Evolutionary conservation across 30 jellyfish, hydroid and myxozoan species (phyloP), one percentile per base, ranked within the genome.

Genomic region (Catostylus mosaicus): DNA sequence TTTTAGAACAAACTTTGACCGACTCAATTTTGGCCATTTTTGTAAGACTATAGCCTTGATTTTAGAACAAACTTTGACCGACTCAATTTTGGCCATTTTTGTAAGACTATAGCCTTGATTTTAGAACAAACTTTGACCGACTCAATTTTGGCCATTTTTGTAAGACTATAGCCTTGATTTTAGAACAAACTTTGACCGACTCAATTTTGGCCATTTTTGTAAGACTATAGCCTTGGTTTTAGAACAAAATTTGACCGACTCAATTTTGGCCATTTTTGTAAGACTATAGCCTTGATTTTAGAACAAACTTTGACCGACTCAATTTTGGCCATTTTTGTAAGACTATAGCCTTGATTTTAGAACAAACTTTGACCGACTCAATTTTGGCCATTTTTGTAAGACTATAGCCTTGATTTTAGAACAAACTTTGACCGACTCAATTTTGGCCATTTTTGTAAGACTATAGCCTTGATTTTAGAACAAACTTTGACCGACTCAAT

Each of bases 31-130:
- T 40, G 54, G 54, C 54, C 54, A 40, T 5, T 5, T 5, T 40
- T 9, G 27, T 27, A 48, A 48, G 63, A 27, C 63, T 48, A 48
- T 48, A 48, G 63, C 63, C 63, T 48, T 48, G 20, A 23, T 48
- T 48, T 48, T 48, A 9, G 73, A 9, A 23, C 18, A 9, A 61
- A 61, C 8, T 23, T 8, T n/a, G 36, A 12, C n/a, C 29, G 20
- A 18, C 22, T 2, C 35, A 32, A 0, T 67, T 33, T 34, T 32
- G 45, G 0, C 26, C 38, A 67, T 31, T 31, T 11, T 48, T 11
- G 57, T 1, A 67, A 67, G 80, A 62, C 62, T 67, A 67, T 67
- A 67, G 61, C 60, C 79, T 67, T 67, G 33, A 61, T 67, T 67
- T 36, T 67, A 31, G 61, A 10, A 61, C 26, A 24, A 3, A 68